Evolutionary conservation across 2,888 invertebrate species (phyloP).

Genomic region (Agrenia bidenticulata): DNA sequence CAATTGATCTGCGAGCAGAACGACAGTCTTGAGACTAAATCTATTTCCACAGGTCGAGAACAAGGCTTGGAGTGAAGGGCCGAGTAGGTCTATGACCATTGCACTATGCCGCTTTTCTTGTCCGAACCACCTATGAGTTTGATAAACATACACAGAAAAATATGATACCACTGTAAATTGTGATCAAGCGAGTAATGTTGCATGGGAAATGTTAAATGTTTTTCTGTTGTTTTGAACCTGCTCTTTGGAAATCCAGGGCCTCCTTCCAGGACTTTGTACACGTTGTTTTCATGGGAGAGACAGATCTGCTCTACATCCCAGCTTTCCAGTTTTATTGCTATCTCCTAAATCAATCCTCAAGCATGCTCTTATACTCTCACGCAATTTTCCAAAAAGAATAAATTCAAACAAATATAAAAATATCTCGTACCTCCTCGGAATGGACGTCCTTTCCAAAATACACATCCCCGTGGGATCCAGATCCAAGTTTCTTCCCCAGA

Average conservation of each 20-base stretch:
- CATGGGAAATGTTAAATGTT: no score
- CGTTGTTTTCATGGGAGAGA: slow-evolving; percentile 35
- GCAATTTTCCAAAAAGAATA: no score
- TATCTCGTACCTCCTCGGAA: slow-evolving; percentile 42
- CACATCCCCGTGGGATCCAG: slow-evolving; percentile 42
- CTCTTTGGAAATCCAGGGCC: slow-evolving; percentile 31
- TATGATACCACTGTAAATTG: background rate
- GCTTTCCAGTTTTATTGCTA: slow-evolving; percentile 41
- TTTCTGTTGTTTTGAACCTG: slow-evolving; percentile 1
- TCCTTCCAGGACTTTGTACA: slow-evolving; percentile 37
- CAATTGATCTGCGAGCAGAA: slow-evolving; percentile 29
- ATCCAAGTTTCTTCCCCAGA: slow-evolving; percentile 33
- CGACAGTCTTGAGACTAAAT: slow-evolving; percentile 27
- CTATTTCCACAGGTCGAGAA: slow-evolving; percentile 14
- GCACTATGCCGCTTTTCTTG: slow-evolving; percentile 36
- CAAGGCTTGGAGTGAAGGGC: slow-evolving; percentile 25
- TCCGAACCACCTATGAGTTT: slow-evolving; percentile 28
- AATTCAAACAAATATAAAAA: background rate
- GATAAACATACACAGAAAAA: background rate
- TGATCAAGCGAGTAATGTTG: no score
- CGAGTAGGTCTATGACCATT: slow-evolving; percentile 36
- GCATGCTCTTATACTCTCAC: background rate
- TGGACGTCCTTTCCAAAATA: slow-evolving; percentile 34
- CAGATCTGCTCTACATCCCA: slow-evolving; percentile 38
- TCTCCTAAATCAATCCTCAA: slow-evolving; percentile 24